These are phyloP conservation scores for Pipistrellus kuhlii DNA, from an alignment of 2,797 vertebrate species.

Conservation along the genomic window DNA sequence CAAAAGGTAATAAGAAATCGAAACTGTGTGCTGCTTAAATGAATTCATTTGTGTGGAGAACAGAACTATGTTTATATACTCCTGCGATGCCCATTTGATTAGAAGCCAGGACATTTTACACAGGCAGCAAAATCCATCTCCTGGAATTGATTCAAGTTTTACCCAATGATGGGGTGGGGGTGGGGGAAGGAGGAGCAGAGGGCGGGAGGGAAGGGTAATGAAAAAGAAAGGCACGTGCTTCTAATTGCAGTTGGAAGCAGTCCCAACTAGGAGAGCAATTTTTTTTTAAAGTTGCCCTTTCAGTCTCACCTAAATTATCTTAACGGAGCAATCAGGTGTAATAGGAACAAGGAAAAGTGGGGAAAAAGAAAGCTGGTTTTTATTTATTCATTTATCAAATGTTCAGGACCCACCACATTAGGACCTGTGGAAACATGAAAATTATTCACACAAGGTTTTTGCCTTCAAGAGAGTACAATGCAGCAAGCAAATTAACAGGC, in stretches of 20 bases:
- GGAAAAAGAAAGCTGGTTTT: conserved; percentile 21
- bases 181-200: background rate
- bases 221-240: conserved; percentile 59
- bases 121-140: conserved; percentile 33
- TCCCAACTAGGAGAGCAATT: conserved; percentile 47
- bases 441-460: background rate
- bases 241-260: conserved; percentile 80
- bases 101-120: conserved; percentile 66
- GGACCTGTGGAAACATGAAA: background rate
- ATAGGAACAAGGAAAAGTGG: background rate
- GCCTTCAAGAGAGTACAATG: background rate
- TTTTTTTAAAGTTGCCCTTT: conserved; percentile 77
- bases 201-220: background rate
- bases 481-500: background rate
- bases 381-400: conserved; percentile 38
- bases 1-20: conserved; percentile 65
- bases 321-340: conserved; percentile 25
- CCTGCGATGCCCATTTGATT: conserved; percentile 61
- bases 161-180: background rate
- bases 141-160: conserved; percentile 26
- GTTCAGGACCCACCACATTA: background rate
- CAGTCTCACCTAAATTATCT: conserved; percentile 71
- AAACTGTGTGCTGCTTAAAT: conserved; percentile 47
- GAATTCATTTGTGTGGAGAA: conserved; percentile 65
- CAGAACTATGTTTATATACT: conserved; percentile 62